Conservation (phyloP, 1,140 invertebrate species). For the Ceratitis capitata region DNA sequence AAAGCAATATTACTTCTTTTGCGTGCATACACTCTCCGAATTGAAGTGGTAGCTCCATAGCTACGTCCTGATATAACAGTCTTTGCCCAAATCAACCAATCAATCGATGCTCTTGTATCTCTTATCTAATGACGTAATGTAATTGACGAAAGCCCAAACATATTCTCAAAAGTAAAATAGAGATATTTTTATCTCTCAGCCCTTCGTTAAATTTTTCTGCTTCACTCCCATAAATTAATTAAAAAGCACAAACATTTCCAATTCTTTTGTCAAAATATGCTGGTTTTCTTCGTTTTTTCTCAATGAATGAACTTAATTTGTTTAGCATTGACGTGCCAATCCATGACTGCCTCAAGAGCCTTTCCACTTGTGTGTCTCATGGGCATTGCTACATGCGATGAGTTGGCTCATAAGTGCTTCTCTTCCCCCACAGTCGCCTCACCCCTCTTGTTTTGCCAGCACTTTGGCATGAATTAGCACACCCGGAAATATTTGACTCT, state of each 20-base stretch:
- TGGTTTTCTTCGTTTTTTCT: not conserved
- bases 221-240: not conserved
- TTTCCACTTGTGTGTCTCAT: not conserved
- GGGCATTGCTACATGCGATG: not conserved
- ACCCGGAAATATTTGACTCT: constrained; percentile 34
- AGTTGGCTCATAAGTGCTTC: not conserved
- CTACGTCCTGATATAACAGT: no score
- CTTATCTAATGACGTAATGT: no score
- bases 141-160: no score
- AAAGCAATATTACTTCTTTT: no score
- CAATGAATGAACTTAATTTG: not conserved
- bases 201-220: not conserved
- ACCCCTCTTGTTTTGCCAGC: not conserved
- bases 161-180: not conserved
- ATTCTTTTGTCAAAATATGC: not conserved
- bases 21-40: no score
- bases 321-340: not conserved
- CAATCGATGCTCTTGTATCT: no score
- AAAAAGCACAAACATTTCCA: not conserved
- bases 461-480: not conserved
- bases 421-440: not conserved
- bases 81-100: no score
- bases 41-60: no score
- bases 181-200: not conserved
- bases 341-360: not conserved